Evolutionary conservation across 2,888 invertebrate genomes (phyloP).

Genomic region (Crossocerus cetratus): DNA sequence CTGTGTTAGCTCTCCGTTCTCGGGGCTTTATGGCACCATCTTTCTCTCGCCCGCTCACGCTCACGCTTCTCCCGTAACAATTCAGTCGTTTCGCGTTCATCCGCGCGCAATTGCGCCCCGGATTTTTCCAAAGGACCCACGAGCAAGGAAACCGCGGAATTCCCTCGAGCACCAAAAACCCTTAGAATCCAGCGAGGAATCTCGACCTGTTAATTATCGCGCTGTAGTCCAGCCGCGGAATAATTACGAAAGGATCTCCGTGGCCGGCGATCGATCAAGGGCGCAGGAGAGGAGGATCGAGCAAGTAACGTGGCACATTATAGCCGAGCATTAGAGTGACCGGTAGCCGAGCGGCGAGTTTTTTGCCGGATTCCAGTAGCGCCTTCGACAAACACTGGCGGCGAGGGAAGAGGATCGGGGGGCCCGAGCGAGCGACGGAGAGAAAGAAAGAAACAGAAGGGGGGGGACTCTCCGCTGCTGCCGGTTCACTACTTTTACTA

Average conservation of each 20-base stretch:
- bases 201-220: no score
- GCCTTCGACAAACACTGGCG: conserved; percentile 73
- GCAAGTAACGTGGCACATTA: conserved; percentile 70
- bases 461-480: conserved; percentile 43
- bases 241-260: no score
- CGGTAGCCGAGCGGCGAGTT: conserved; percentile 72
- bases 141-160: not conserved
- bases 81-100: conserved; percentile 47
- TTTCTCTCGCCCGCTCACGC: no score
- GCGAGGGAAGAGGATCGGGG: conserved; percentile 28
- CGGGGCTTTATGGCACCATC: conserved; percentile 56
- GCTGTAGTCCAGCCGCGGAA: no score
- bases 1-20: conserved; percentile 50
- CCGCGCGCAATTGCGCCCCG: conserved; percentile 36
- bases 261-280: not conserved
- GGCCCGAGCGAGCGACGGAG: no score
- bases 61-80: conserved; percentile 46
- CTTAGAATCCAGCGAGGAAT: no score
- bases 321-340: conserved; percentile 70
- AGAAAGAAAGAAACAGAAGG: no score
- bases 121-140: conserved; percentile 21
- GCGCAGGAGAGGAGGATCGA: not conserved
- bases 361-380: conserved; percentile 75
- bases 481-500: conserved; percentile 68
- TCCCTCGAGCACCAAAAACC: no score